phyloP scores from a whole-genome alignment of 2,797 vertebrate genomes.

The Pteronotus mesoamericanus region DNA sequence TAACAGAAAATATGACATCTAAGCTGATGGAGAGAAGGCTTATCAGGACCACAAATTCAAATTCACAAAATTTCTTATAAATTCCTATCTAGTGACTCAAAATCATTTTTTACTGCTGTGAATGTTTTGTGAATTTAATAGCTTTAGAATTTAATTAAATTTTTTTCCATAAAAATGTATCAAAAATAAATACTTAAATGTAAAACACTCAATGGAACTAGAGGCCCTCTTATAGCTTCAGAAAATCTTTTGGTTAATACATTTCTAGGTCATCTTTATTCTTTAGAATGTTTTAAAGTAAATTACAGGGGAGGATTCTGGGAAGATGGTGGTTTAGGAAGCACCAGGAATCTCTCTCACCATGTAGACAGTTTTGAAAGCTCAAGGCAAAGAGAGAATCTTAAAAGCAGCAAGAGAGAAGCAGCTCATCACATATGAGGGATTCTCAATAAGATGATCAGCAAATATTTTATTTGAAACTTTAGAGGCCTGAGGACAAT shows the following conservation, averaged over 20 bases:
- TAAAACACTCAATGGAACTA: neutral
- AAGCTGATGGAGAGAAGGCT: neutral
- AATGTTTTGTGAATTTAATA: neutral
- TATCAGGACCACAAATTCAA: neutral
- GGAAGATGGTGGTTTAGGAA: neutral
- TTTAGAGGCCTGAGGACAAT: neutral
- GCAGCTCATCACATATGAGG: neutral
- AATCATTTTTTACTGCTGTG: neutral
- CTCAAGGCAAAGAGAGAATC: neutral
- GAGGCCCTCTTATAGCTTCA: neutral
- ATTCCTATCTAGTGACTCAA: neutral
- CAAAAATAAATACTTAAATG: neutral
- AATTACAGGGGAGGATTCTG: neutral
- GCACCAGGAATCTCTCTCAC: neutral
- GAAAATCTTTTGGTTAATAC: neutral
- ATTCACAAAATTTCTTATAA: neutral
- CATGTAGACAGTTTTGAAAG: neutral
- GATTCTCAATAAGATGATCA: neutral
- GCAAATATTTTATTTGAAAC: neutral
- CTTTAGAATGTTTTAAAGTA: neutral
- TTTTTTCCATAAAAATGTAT: neutral
- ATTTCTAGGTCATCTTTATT: neutral
- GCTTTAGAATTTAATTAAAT: slow-evolving; percentile 2
- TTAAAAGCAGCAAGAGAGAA: neutral
- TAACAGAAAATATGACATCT: neutral